phyloP scores from a whole-genome alignment of 2,797 vertebrate species.

The Aplochiton taeniatus region DNA sequence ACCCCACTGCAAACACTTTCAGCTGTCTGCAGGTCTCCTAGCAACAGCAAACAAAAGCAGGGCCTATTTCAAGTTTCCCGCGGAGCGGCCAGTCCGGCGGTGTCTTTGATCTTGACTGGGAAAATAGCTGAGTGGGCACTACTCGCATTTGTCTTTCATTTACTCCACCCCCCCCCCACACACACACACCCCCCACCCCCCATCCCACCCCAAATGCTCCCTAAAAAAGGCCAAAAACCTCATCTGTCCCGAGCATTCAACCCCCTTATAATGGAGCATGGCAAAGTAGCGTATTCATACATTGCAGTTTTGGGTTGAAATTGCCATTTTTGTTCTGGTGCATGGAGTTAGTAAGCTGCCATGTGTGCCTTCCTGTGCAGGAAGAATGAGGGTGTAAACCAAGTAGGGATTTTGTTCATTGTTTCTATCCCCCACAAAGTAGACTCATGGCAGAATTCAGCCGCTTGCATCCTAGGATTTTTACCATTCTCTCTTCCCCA shows the following conservation, averaged over 20 bases:
- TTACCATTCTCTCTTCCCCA: slow-evolving; percentile 37
- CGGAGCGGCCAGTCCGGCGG: slow-evolving; percentile 74
- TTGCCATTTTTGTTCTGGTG: slow-evolving; percentile 47
- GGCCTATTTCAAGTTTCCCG: slow-evolving; percentile 84
- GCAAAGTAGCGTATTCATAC: slow-evolving; percentile 62
- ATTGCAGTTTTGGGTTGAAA: slow-evolving; percentile 59
- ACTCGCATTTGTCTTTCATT: slow-evolving; percentile 84
- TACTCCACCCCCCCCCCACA: slow-evolving; percentile 57
- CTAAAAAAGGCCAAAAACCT: slow-evolving; percentile 79
- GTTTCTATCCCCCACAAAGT: slow-evolving; percentile 35
- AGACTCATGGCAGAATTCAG: slow-evolving; percentile 40
- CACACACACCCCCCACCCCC: slow-evolving; percentile 28
- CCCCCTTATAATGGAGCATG: slow-evolving; percentile 69
- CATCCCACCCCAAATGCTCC: slow-evolving; percentile 62
- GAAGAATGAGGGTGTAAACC: slow-evolving; percentile 27
- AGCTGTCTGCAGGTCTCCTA: slow-evolving; percentile 79
- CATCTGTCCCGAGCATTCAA: slow-evolving; percentile 73
- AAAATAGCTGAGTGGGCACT: slow-evolving; percentile 79
- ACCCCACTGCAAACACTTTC: slow-evolving; percentile 82
- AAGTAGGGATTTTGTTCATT: slow-evolving; percentile 40
- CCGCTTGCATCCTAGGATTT: slow-evolving; percentile 33
- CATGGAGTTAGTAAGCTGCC: slow-evolving; percentile 29
- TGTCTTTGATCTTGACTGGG: slow-evolving; percentile 80
- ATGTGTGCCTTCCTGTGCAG: slow-evolving; percentile 35
- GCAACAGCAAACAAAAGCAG: slow-evolving; percentile 86